phyloP scores from a whole-genome alignment of 1,140 invertebrate species.

The Aphelinus atriplicis region DNA sequence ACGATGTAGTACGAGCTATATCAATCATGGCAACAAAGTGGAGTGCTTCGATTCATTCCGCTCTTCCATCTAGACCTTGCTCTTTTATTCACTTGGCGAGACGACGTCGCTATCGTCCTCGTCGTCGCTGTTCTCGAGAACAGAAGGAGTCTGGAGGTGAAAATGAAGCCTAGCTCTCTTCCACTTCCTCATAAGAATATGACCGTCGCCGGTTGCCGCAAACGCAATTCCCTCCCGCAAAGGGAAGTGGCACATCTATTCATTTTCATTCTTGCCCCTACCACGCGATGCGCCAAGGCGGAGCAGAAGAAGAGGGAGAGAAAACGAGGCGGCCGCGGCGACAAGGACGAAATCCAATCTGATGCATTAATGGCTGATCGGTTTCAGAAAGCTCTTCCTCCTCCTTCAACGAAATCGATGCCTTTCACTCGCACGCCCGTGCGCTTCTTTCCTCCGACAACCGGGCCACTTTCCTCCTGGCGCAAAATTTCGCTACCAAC shows the following conservation, averaged over 20 bases:
- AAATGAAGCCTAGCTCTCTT: conserved; percentile 2
- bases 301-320: background rate
- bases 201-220: conserved; percentile 1
- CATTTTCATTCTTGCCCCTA: background rate
- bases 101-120: too few species aligned
- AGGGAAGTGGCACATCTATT: conserved; percentile 22
- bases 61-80: background rate
- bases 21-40: conserved; percentile 1
- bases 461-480: background rate
- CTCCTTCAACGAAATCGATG: conserved; percentile 18
- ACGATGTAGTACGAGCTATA: background rate
- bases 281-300: background rate
- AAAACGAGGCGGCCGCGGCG: conserved; percentile 15
- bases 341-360: conserved; percentile 34
- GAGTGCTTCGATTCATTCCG: background rate
- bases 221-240: background rate
- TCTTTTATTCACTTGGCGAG: background rate
- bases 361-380: conserved; percentile 36
- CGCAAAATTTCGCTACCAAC: background rate
- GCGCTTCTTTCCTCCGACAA: background rate
- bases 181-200: conserved; percentile 10
- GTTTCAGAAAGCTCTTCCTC: conserved; percentile 25
- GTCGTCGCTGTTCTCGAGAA: too few species aligned
- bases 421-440: background rate
- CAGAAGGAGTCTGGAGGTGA: background rate